A percentile compares a stretch with the other conserved stretches of the same genome.
These are phyloP conservation scores for Holcopasites calliopsidis DNA, from an alignment of 1,140 invertebrate species.

Conservation along the genomic window DNA sequence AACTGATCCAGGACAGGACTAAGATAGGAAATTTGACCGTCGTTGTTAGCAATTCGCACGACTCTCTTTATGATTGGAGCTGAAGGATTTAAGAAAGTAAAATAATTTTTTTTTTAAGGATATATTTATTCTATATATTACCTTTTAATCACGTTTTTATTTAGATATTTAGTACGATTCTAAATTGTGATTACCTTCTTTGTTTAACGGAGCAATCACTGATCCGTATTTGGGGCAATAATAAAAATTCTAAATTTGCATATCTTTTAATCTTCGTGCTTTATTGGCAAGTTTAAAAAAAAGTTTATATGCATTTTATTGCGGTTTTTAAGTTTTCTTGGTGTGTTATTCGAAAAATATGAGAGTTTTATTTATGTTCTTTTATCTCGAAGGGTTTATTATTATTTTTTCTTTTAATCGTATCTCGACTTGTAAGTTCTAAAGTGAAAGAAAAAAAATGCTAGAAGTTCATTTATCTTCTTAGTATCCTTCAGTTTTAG, in stretches of 20 bases:
- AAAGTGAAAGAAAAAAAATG: neutral
- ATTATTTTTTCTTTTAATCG: neutral
- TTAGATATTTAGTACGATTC: too few relatives aligned
- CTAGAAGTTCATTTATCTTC: conserved; percentile 3
- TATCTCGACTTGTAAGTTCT: neutral
- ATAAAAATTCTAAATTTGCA: conserved; percentile 15
- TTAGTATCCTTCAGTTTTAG: conserved; percentile 62
- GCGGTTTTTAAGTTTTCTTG: neutral
- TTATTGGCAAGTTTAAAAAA: neutral
- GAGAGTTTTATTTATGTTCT: conserved; percentile 17
- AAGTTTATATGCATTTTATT: conserved; percentile 15
- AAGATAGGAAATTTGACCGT: conserved; percentile 65
- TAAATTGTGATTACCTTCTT: conserved; percentile 9
- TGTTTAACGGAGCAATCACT: neutral
- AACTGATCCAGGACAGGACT: conserved; percentile 65
- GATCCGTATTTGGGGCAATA: conserved; percentile 21
- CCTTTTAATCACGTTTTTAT: neutral
- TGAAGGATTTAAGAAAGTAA: conserved; percentile 53
- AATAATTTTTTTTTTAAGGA: neutral
- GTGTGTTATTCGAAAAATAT: neutral
- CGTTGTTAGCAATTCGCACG: conserved; percentile 68
- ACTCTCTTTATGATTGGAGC: conserved; percentile 60
- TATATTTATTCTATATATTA: neutral
- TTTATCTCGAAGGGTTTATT: conserved; percentile 8
- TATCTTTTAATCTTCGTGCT: conserved; percentile 16